phyloP scores from a whole-genome alignment of 2,888 invertebrate genomes.

The Aphodius sticticus region DNA sequence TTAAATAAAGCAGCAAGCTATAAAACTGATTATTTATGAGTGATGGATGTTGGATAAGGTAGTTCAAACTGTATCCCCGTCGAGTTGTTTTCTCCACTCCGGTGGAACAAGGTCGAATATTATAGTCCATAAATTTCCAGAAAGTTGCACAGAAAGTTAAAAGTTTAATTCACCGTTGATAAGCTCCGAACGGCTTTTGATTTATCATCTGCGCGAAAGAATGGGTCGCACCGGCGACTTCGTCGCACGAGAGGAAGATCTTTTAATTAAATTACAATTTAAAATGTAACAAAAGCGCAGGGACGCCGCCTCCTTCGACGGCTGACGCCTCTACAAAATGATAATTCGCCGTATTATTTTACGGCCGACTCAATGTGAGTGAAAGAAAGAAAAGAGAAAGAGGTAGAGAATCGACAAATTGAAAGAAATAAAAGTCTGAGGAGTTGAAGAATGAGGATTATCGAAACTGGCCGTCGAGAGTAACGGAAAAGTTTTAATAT shows the following conservation, averaged over 20 bases:
- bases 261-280: conserved; percentile 27
- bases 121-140: conserved; percentile 18
- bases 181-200: conserved; percentile 11
- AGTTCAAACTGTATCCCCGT: background rate
- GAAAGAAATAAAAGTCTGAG: conserved; percentile 8
- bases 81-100: background rate
- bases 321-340: background rate
- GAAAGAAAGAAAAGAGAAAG: conserved; percentile 13
- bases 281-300: conserved; percentile 9
- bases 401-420: conserved; percentile 1
- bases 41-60: background rate
- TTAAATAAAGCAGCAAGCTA: background rate
- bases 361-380: conserved; percentile 9
- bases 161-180: conserved; percentile 24
- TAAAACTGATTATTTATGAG: background rate
- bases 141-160: conserved; percentile 20
- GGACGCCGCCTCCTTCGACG: background rate
- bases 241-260: conserved; percentile 11
- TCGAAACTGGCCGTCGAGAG: conserved; percentile 11
- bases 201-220: conserved; percentile 14
- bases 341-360: conserved; percentile 22
- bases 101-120: conserved; percentile 18
- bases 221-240: background rate
- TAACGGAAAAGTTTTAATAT: conserved; percentile 25
- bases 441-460: conserved; percentile 15